Conservation (phyloP, 2,888 invertebrate genomes). For the Phyto melanocephala region DNA sequence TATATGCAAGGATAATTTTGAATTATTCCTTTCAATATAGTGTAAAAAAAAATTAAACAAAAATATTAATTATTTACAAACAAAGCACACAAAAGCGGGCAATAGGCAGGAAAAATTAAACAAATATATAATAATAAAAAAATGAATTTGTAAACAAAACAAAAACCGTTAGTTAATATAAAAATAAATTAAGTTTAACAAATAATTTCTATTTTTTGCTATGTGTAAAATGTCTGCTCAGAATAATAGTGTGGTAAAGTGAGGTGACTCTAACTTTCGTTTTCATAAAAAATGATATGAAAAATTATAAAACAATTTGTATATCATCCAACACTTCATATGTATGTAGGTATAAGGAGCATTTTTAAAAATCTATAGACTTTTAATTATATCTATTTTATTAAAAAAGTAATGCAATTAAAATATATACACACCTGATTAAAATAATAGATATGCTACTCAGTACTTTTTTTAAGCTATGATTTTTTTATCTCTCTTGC, state of each 20-base stretch:
- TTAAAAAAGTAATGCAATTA: too few species aligned
- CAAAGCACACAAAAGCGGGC: slow-evolving; percentile 19
- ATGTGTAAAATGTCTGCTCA: too few species aligned
- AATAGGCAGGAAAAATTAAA: slow-evolving; percentile 40
- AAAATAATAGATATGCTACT: too few species aligned
- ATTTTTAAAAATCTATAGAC: too few species aligned
- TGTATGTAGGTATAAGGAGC: too few species aligned
- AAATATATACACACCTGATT: too few species aligned
- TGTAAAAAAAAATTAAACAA: slow-evolving; percentile 10
- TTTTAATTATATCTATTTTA: too few species aligned
- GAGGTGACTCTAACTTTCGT: not conserved
- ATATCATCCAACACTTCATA: not conserved
- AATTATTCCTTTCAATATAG: slow-evolving; percentile 8
- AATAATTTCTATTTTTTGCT: slow-evolving; percentile 47
- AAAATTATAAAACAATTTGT: not conserved
- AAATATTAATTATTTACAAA: not conserved
- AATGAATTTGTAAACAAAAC: slow-evolving; percentile 37
- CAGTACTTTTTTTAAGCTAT: too few species aligned
- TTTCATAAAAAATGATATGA: not conserved
- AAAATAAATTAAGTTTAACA: slow-evolving; percentile 59
- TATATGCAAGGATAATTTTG: slow-evolving; percentile 7
- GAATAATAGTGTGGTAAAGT: not conserved
- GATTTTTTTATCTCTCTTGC: too few species aligned
- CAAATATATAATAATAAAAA: slow-evolving; percentile 6
- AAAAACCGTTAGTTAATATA: slow-evolving; percentile 47